phyloP scores from a whole-genome alignment of 23 tunicate species.

The Halocynthia roretzi region DNA sequence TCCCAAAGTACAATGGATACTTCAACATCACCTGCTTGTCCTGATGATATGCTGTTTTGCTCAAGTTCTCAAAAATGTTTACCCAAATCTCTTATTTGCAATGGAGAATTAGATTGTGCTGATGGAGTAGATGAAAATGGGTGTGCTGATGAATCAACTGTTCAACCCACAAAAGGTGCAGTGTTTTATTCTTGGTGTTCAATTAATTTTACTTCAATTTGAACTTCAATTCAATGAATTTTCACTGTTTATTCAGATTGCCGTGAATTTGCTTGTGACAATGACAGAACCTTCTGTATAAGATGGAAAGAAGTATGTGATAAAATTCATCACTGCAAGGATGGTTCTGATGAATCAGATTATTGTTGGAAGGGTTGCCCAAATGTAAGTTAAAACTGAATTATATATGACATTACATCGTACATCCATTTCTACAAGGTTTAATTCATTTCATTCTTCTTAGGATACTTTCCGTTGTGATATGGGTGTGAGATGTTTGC shows the following conservation, averaged over 20 bases:
- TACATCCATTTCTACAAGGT: neutral
- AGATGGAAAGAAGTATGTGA: conserved; percentile 53
- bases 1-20: neutral
- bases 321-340: conserved; percentile 31
- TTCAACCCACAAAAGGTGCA: neutral
- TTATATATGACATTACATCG: neutral
- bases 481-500: conserved; percentile 33
- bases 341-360: conserved; percentile 47
- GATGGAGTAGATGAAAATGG: neutral
- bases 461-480: conserved; percentile 44
- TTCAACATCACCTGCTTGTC: neutral
- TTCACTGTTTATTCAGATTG: conserved; percentile 20
- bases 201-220: neutral
- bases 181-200: neutral
- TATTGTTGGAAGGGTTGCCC: conserved; percentile 47
- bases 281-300: conserved; percentile 23
- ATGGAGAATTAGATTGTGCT: conserved; percentile 53
- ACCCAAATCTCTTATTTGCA: conserved; percentile 23
- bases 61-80: conserved; percentile 19
- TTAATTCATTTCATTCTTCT: neutral
- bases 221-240: neutral
- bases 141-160: neutral
- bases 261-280: conserved; percentile 41
- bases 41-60: neutral
- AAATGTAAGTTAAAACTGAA: conserved; percentile 14